Evolutionary conservation across 2,888 invertebrate species (phyloP).

Genomic region (Charanyca ferruginea): DNA sequence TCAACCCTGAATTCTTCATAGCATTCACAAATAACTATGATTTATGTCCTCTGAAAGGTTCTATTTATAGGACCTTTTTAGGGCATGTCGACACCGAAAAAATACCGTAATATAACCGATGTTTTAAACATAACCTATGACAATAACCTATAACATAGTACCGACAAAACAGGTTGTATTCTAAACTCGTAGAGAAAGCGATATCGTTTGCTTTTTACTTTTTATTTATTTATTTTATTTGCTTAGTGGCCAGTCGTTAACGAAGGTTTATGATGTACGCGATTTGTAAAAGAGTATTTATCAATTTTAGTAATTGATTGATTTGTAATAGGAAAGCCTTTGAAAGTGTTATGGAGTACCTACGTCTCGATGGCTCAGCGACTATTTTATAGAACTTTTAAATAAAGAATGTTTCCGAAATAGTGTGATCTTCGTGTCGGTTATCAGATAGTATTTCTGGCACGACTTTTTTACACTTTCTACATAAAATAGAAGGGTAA

Average conservation of each 20-base stretch:
- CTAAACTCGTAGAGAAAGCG: constrained; percentile 65
- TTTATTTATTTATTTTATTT: constrained; percentile 68
- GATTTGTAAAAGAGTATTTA: constrained; percentile 18
- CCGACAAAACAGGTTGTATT: constrained; percentile 58
- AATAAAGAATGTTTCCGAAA: background rate
- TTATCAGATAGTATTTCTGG: background rate
- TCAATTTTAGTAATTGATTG: constrained; percentile 6
- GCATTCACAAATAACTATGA: no score
- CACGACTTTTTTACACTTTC: background rate
- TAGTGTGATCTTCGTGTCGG: background rate
- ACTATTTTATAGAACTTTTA: constrained; percentile 3
- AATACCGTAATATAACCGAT: constrained; percentile 25
- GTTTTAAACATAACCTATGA: constrained; percentile 62
- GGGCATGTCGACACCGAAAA: constrained; percentile 33
- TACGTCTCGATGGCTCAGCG: background rate
- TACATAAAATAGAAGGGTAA: no score
- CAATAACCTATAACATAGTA: constrained; percentile 52
- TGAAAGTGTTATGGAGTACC: constrained; percentile 5
- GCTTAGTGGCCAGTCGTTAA: constrained; percentile 45
- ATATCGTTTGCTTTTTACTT: constrained; percentile 62
- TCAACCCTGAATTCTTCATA: no score
- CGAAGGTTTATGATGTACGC: constrained; percentile 25
- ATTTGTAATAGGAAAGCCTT: background rate
- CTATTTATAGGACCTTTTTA: constrained; percentile 19
- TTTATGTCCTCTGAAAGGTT: no score